Base-by-base conservation (phyloP, 2,888 invertebrate species). In the Luperina testacea region DNA sequence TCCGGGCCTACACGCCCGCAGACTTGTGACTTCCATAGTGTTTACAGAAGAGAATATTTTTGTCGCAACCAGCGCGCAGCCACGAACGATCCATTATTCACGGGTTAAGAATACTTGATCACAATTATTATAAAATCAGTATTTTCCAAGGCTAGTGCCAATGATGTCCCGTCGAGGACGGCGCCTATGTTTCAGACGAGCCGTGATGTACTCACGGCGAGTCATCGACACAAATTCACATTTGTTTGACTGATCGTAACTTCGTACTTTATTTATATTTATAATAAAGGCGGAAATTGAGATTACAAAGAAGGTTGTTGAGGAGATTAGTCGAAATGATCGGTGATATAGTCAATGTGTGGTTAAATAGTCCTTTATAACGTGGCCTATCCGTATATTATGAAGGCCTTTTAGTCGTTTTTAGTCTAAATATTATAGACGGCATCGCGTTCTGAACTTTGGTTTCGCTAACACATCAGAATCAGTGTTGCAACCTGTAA, bases 231-330 rank as follows among this genome's bases (percentile, higher is more conserved):
- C 75, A 70, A 69, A 79, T 78, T 81, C 82, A 82, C 72, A 77
- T 88, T 84, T 81, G 76, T 88, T 87, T 89, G 91, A 92, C 90
- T 92, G 91, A 91, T 86, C 89, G 89, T 82, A 89, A 90, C 85
- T 89, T 89, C 89, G 92, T 90, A 90, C 91, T 91, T 90, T 90
- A 85, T 89, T 88, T 85, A 83, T 85, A 87, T 86, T 78, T 68
- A 77, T 68, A 80, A 80, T 78, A 75, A 75, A 80, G 80, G 67
- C 78, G 65, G 32, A 85, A 77, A 75, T 87, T 90, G 90, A 90
- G 89, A 91, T 90, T 90, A 87, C 86, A 87, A 86, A 79, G 84
- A 87, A 80, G 89, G 87, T 90, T 90, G 90, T 90, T 90, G 87
- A 79, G 82, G 73, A 83, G 69, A 81, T 87, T 89, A 90, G 87